Percentiles rank a stretch among this genome's conserved stretches.
Conservation (phyloP, 2,888 invertebrate genomes). For the Acrobeloides nanus region DNA sequence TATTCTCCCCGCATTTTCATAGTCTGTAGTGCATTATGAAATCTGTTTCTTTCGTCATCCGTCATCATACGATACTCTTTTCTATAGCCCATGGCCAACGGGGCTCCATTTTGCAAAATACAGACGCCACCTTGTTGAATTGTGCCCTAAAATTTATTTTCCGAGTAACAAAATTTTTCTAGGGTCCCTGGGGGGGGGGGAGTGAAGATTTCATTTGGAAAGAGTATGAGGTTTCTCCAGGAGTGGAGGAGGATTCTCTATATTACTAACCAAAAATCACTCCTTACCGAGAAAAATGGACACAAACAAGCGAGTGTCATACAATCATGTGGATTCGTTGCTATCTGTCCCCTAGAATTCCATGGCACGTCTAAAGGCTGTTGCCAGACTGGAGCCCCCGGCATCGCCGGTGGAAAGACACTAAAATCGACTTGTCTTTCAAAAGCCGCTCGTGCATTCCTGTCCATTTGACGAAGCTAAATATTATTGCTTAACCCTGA, state of each 20-base stretch:
- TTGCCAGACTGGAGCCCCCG: conserved; percentile 47
- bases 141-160: conserved; percentile 26
- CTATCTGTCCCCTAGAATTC: conserved; percentile 47
- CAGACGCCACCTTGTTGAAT: conserved; percentile 42
- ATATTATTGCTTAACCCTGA: too few species aligned
- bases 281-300: conserved; percentile 44
- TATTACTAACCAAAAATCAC: too few species aligned
- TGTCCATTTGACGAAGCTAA: conserved; percentile 27
- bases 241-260: too few species aligned
- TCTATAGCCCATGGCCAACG: conserved; percentile 47
- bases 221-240: too few species aligned
- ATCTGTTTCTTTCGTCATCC: conserved; percentile 47
- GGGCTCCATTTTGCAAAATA: conserved; percentile 38
- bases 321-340: conserved; percentile 51
- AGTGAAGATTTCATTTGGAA: too few species aligned
- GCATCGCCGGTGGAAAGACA: conserved; percentile 22
- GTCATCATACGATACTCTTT: conserved; percentile 52
- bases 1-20: conserved; percentile 50
- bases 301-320: conserved; percentile 52
- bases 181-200: too few species aligned
- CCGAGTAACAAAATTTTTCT: background rate
- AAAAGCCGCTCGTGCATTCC: conserved; percentile 11
- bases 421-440: background rate
- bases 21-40: conserved; percentile 46
- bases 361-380: conserved; percentile 49